Evolutionary conservation across 1,140 invertebrate species (phyloP).

Genomic region (Sesamia nonagrioides): DNA sequence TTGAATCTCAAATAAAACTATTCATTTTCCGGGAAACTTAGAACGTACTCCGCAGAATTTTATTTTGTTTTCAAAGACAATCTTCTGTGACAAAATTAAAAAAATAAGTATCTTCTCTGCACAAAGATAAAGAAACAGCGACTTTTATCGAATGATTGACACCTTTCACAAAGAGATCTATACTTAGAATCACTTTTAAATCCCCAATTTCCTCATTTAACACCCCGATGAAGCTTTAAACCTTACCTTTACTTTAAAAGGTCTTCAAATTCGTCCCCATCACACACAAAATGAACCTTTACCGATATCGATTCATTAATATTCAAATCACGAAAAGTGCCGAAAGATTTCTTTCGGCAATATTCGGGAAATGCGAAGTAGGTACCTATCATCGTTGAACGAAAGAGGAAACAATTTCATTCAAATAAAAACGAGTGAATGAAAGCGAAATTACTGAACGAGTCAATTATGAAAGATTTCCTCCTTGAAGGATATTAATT

Average conservation of each 20-base stretch:
- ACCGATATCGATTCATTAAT: conserved; percentile 41
- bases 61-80: too few species aligned
- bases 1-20: too few species aligned
- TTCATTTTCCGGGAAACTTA: too few species aligned
- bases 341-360: conserved; percentile 10
- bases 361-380: background rate
- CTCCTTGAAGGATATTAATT: conserved; percentile 33
- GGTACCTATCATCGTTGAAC: background rate
- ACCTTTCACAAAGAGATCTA: background rate
- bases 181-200: background rate
- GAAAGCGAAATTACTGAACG: conserved; percentile 25
- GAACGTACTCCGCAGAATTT: too few species aligned
- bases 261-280: conserved; percentile 5
- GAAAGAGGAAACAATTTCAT: conserved; percentile 35
- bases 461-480: conserved; percentile 36
- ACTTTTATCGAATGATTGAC: background rate
- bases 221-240: conserved; percentile 41
- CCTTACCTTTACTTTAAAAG: conserved; percentile 3
- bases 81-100: background rate
- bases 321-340: conserved; percentile 37
- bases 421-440: conserved; percentile 9
- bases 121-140: background rate
- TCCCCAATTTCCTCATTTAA: conserved; percentile 40
- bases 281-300: conserved; percentile 39
- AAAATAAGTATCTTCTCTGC: background rate